Conservation (phyloP, 2,797 vertebrate species). For the Remorina albescens region DNA sequence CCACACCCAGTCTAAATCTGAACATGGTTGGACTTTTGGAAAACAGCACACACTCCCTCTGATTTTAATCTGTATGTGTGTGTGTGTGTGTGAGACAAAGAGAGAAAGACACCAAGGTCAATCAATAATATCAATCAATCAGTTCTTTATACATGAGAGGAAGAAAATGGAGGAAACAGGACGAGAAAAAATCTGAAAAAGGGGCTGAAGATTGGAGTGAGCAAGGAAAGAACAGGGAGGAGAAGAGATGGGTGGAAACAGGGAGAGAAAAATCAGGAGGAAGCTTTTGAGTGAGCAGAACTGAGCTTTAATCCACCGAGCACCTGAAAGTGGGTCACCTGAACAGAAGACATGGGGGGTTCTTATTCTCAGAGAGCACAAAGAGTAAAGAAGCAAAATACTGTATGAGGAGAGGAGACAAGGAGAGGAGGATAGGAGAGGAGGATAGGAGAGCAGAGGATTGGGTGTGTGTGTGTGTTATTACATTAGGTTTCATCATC, state of each 20-base stretch:
- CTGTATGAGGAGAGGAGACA: background rate
- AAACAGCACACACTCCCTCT: conserved; percentile 18
- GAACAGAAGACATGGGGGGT: conserved; percentile 1
- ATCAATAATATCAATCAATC: no score
- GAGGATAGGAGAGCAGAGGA: background rate
- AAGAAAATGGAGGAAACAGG: no score
- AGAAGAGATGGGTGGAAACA: background rate
- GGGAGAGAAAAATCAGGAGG: conserved; percentile 7
- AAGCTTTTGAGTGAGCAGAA: conserved; percentile 31
- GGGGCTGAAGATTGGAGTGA: no score
- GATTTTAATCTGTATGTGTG: background rate
- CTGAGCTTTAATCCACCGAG: conserved; percentile 35
- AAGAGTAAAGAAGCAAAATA: conserved; percentile 6
- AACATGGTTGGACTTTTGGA: conserved; percentile 49
- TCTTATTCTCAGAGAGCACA: conserved; percentile 7
- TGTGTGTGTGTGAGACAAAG: background rate
- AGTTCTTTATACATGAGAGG: no score
- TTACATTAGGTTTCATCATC: conserved; percentile 58
- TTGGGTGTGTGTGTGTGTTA: conserved; percentile 14
- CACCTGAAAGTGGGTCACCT: conserved; percentile 59
- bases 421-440: no score
- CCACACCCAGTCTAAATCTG: conserved; percentile 72
- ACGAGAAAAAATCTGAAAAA: no score
- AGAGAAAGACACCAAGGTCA: no score
- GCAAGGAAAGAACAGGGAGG: no score